phyloP scores from a whole-genome alignment of 2,888 invertebrate species.

The Ctenicera cuprea region DNA sequence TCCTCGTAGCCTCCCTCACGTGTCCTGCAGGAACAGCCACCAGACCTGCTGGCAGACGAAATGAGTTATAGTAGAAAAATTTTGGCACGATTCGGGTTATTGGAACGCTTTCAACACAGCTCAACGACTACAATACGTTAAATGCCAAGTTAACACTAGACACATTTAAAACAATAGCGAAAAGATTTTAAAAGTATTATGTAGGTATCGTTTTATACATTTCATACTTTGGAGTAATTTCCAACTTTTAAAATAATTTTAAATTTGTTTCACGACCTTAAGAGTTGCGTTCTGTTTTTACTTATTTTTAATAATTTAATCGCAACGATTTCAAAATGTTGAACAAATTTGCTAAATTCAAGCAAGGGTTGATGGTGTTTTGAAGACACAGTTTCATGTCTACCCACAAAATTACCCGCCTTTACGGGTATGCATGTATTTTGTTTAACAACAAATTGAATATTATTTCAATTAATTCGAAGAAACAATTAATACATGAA shows the following conservation, averaged over 20 bases:
- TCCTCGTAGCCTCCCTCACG: conserved; percentile 1
- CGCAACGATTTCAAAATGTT: no score
- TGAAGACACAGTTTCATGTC: no score
- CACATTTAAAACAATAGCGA: neutral
- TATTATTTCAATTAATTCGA: no score
- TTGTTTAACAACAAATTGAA: no score
- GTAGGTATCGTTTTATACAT: neutral
- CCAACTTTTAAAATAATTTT: no score
- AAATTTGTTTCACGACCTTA: neutral
- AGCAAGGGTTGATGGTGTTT: no score
- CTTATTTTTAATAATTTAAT: no score
- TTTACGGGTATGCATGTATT: no score
- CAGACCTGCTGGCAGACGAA: conserved; percentile 23
- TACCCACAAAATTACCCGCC: no score
- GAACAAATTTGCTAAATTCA: no score
- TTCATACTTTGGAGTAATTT: neutral
- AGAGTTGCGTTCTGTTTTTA: no score
- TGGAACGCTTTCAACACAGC: conserved; percentile 9
- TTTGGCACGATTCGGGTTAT: conserved; percentile 14
- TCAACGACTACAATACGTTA: neutral
- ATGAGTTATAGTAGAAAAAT: conserved; percentile 23
- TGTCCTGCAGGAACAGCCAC: neutral
- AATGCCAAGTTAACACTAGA: conserved; percentile 1
- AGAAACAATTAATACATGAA: no score
- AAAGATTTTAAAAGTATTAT: neutral